Evolutionary conservation across 2,797 vertebrate species (phyloP).

Genomic region (Muraenolepis orangiensis): DNA sequence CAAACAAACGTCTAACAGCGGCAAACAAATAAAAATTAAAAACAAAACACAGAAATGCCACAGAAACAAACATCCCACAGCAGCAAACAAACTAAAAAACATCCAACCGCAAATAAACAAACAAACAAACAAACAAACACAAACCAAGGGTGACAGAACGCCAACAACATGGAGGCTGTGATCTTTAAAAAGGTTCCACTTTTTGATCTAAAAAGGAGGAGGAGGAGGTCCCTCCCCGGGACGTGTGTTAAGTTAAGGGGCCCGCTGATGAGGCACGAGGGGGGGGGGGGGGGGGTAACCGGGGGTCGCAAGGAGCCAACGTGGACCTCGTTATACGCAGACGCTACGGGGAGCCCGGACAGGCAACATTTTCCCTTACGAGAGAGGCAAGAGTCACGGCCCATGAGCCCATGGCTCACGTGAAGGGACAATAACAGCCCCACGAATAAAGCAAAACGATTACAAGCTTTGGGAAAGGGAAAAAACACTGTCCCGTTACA

Average conservation of each 20-base stretch:
- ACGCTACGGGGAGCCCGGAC: not conserved
- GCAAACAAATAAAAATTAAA: too few relatives aligned
- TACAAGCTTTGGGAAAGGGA: conserved; percentile 24
- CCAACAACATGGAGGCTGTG: not conserved
- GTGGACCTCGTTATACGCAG: conserved; percentile 21
- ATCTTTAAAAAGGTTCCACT: not conserved
- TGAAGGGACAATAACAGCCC: conserved; percentile 29
- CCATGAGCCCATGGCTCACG: conserved; percentile 19
- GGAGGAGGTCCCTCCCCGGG: conserved; percentile 12
- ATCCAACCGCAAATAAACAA: too few relatives aligned
- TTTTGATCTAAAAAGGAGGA: not conserved
- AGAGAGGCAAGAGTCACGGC: not conserved
- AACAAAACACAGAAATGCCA: too few relatives aligned
- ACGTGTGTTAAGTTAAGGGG: not conserved
- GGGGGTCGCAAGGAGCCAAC: not conserved
- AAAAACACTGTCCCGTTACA: not conserved
- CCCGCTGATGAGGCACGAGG: not conserved
- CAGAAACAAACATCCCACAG: too few relatives aligned
- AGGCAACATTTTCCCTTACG: too few relatives aligned
- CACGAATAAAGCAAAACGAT: not conserved
- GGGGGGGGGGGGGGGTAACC: not conserved
- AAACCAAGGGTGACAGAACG: not conserved
- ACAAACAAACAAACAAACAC: not conserved
- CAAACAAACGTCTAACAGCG: too few relatives aligned
- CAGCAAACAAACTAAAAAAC: too few relatives aligned